A percentile compares a stretch with the other conserved stretches of the same genome.
These are phyloP conservation scores for Charadrius vociferus DNA, from an alignment of 2,113 vertebrate genomes.

Conservation along the genomic window DNA sequence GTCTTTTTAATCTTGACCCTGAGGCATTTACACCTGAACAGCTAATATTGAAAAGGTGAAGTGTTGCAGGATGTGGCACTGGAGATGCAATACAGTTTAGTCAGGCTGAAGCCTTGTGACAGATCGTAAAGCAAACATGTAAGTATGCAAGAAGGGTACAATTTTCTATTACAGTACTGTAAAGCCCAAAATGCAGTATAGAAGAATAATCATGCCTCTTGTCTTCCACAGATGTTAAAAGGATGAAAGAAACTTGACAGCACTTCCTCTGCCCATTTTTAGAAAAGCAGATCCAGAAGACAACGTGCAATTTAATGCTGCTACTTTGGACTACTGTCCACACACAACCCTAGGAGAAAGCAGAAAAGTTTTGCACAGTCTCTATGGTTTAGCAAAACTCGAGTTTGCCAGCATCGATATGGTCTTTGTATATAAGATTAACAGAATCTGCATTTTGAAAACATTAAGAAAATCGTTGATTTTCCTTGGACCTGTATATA, in stretches of 20 bases:
- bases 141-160: not conserved
- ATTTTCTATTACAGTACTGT: not conserved
- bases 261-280: not conserved
- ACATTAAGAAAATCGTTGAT: not conserved
- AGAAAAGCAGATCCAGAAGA: not conserved
- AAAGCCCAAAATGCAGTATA: not conserved
- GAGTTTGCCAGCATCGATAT: not conserved
- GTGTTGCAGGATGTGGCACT: not conserved
- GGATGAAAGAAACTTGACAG: not conserved
- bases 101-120: not conserved
- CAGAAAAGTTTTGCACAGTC: not conserved
- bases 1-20: not conserved
- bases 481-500: not conserved
- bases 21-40: not conserved
- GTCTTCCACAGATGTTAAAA: not conserved
- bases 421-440: not conserved
- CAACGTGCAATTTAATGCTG: not conserved
- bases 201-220: not conserved
- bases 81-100: not conserved
- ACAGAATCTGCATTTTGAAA: not conserved
- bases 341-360: not conserved
- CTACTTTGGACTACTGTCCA: not conserved
- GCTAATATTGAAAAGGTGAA: not conserved
- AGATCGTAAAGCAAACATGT: not conserved
- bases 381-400: not conserved